Evolutionary conservation across 2,888 invertebrate genomes (phyloP).

Genomic region (Acleris holmiana): DNA sequence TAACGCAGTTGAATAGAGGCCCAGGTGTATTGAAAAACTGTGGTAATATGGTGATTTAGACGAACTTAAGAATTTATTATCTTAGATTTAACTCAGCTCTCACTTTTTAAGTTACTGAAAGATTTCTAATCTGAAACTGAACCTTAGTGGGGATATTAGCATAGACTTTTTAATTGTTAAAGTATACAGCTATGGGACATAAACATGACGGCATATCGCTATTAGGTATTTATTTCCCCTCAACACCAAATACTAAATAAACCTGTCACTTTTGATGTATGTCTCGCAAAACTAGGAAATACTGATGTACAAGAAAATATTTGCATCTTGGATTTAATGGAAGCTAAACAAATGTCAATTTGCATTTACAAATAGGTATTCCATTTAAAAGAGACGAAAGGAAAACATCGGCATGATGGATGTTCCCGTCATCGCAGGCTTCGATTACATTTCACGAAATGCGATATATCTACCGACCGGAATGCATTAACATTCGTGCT

Average conservation of each 20-base stretch:
- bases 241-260: not conserved
- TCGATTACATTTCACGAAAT: conserved; percentile 74
- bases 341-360: conserved; percentile 60
- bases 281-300: conserved; percentile 23
- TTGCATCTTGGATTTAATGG: conserved; percentile 38
- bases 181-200: too few relatives aligned
- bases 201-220: too few relatives aligned
- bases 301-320: conserved; percentile 32
- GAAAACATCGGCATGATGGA: conserved; percentile 71
- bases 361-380: conserved; percentile 65
- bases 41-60: too few relatives aligned
- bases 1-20: too few relatives aligned
- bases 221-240: not conserved
- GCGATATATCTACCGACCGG: conserved; percentile 65
- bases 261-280: conserved; percentile 30
- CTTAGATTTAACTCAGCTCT: too few relatives aligned
- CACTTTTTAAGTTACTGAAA: not conserved
- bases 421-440: conserved; percentile 58
- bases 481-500: conserved; percentile 73
- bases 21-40: too few relatives aligned
- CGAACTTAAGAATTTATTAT: too few relatives aligned
- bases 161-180: too few relatives aligned
- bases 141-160: too few relatives aligned
- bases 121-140: too few relatives aligned
- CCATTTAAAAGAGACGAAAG: conserved; percentile 63